Conservation (phyloP, 1,140 invertebrate genomes). For the Drosophila arizonae region DNA sequence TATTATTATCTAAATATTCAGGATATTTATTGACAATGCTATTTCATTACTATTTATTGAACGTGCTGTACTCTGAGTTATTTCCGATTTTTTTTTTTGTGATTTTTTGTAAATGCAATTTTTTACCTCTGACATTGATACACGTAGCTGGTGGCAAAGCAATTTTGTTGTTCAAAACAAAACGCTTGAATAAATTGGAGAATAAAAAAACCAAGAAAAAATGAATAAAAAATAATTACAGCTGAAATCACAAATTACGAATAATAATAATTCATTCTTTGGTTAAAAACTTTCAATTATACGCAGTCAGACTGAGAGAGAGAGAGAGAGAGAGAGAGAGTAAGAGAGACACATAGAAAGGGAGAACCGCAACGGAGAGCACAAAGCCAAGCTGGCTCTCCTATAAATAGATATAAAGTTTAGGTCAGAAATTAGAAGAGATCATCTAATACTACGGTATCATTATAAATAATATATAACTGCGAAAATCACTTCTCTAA, state of each 20-base stretch:
- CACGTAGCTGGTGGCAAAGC: slow-evolving; percentile 7
- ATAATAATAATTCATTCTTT: not conserved
- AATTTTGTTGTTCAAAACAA: not conserved
- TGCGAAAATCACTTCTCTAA: too few species aligned
- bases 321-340: not conserved
- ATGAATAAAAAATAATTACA: too few species aligned
- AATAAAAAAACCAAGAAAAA: not conserved
- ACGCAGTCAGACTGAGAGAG: not conserved
- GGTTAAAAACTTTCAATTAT: slow-evolving; percentile 2
- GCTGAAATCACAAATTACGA: slow-evolving; percentile 4
- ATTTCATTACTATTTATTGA: too few species aligned
- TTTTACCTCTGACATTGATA: slow-evolving; percentile 7
- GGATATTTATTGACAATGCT: too few species aligned
- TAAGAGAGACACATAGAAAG: not conserved
- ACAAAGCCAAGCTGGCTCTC: not conserved
- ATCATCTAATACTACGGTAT: too few species aligned
- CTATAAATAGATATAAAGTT: too few species aligned
- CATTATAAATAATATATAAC: too few species aligned
- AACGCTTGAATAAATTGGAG: slow-evolving; percentile 31
- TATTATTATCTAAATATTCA: too few species aligned
- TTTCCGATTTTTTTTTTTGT: not conserved
- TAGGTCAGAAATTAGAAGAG: too few species aligned
- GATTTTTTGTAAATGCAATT: not conserved
- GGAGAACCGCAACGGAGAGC: not conserved
- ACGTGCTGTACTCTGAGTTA: slow-evolving; percentile 7